Conservation (phyloP, 2,797 vertebrate genomes). For the Fundulus diaphanus region DNA sequence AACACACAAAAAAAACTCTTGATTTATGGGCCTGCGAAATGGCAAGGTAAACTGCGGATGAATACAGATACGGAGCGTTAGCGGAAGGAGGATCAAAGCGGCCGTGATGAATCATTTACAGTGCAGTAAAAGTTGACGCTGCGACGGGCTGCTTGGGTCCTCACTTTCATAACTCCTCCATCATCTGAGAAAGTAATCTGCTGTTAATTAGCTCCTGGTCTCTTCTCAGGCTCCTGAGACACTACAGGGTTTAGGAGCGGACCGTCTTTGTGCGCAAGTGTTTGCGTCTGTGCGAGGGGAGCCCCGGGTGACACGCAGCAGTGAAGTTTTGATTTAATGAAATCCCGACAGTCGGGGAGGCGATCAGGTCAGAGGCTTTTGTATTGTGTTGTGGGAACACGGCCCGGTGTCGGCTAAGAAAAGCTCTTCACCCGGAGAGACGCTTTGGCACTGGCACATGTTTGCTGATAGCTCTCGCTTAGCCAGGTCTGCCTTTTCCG, state of each 20-base stretch:
- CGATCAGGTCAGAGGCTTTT: conserved; percentile 60
- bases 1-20: conserved; percentile 38
- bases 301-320: conserved; percentile 53
- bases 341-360: conserved; percentile 59
- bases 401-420: conserved; percentile 59
- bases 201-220: conserved; percentile 68
- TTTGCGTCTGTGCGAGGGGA: conserved; percentile 38
- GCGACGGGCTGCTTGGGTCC: conserved; percentile 63
- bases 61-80: neutral
- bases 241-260: conserved; percentile 49
- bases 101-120: conserved; percentile 50
- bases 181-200: conserved; percentile 65
- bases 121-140: conserved; percentile 44
- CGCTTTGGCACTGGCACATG: conserved; percentile 58
- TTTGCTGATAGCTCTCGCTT: conserved; percentile 50
- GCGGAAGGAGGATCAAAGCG: conserved; percentile 16
- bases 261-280: conserved; percentile 49
- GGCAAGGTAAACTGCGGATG: conserved; percentile 9
- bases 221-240: conserved; percentile 60
- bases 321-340: conserved; percentile 70
- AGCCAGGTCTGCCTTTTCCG: conserved; percentile 44
- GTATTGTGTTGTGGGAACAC: conserved; percentile 66
- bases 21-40: conserved; percentile 35
- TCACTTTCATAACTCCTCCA: conserved; percentile 29
- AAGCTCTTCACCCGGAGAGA: conserved; percentile 66